Conservation (phyloP, 2,113 vertebrate species). For the Meriones unguiculatus region DNA sequence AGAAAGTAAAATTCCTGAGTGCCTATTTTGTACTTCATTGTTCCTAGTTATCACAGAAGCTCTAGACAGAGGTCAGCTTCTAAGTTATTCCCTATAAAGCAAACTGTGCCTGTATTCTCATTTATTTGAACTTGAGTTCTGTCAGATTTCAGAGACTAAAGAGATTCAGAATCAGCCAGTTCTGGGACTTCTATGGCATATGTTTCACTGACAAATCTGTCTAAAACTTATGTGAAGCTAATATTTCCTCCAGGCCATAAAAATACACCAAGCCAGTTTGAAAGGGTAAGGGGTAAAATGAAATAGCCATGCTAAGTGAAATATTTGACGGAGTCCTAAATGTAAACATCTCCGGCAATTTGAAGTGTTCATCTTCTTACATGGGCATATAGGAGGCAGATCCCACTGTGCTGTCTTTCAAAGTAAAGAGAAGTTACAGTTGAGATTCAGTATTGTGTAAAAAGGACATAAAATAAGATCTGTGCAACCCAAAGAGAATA, state of each 20-base stretch:
- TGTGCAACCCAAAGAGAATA: neutral
- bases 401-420: constrained; percentile 10
- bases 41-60: constrained; percentile 46
- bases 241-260: constrained; percentile 40
- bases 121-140: constrained; percentile 70
- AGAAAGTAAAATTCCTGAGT: neutral
- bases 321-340: constrained; percentile 24
- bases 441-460: neutral
- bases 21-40: constrained; percentile 54
- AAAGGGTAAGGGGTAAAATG: neutral
- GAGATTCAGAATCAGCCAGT: neutral
- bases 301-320: neutral
- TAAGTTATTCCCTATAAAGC: constrained; percentile 53
- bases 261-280: neutral
- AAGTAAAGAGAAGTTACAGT: neutral
- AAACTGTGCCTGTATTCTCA: constrained; percentile 20
- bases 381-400: constrained; percentile 11
- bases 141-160: constrained; percentile 59
- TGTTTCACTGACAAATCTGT: constrained; percentile 61
- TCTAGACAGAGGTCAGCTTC: constrained; percentile 20
- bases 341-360: neutral
- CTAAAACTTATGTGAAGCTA: constrained; percentile 35
- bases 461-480: constrained; percentile 21
- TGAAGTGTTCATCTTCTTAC: neutral
- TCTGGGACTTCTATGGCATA: neutral